phyloP scores from a whole-genome alignment of 2,113 vertebrate species.

The Heloderma charlesbogerti region DNA sequence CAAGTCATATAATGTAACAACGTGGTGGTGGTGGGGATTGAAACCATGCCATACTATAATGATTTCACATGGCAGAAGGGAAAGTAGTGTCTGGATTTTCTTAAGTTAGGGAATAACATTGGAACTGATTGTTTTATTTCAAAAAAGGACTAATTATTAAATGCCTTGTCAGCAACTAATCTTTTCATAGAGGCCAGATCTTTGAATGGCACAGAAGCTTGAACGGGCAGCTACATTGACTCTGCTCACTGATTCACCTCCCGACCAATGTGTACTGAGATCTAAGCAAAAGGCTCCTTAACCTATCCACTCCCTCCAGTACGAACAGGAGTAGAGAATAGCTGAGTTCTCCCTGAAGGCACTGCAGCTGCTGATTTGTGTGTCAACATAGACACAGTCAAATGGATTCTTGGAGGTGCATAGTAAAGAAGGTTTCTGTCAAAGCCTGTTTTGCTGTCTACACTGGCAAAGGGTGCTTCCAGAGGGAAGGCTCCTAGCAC shows the following conservation, averaged over 20 bases:
- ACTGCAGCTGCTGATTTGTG: background rate
- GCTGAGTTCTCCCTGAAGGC: too few species aligned
- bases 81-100: conserved; percentile 9
- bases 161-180: background rate
- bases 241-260: background rate
- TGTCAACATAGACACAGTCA: background rate
- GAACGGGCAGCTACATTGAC: background rate
- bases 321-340: background rate
- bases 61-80: background rate
- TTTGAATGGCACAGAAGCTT: background rate
- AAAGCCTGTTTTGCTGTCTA: background rate
- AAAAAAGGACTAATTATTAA: background rate
- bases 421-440: background rate
- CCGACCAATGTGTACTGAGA: background rate
- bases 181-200: background rate
- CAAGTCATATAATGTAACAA: background rate
- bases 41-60: background rate
- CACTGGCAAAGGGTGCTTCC: background rate
- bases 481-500: too few species aligned
- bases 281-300: background rate
- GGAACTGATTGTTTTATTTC: conserved; percentile 24
- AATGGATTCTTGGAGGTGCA: background rate
- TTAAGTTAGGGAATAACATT: background rate
- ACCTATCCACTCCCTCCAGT: background rate
- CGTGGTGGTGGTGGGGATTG: background rate